Base-by-base conservation (phyloP, 2,888 invertebrate genomes). In the Eupithecia dodoneata region DNA sequence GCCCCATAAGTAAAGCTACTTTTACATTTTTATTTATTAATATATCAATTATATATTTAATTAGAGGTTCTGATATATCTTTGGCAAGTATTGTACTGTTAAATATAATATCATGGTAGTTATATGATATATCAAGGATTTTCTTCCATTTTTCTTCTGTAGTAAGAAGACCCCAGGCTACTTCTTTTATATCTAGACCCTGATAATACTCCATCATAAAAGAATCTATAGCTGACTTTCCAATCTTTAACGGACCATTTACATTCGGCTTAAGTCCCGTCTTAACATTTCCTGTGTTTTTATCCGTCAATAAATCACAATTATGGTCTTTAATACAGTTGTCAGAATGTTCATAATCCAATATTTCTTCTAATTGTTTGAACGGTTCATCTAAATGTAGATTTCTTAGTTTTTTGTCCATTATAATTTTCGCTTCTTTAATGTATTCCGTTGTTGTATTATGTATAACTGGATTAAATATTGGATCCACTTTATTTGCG, bases 191-290 rank as follows among this genome's bases (percentile, higher is more conserved):
- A 0, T 89, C 80, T n/a, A 93, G 88, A 0, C 93, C 94, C 84
- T 93, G 88, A 81, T 93, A 94, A 78, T 92, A 91, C 71, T 92
- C 89, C 94, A 94, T 94, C 6, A 92, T 82, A 80, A 95, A 94
- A 0, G 93, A 90, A 83, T 95, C 94, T 0, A 92, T 85, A 0
- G 87, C 93, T 0, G 90, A 90, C 74, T 94, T 94, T 6, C 90
- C 86, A 5, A 93, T 87, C 83, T 93, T 93, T n/a, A 95, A 82
- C 0, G 94, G 94, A 0, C 94, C 94, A 15, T 81, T 82, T 4
- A 94, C 59, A 75, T 87, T 86, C 0, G 94, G 93, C 81, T 93
- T 93, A 0, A 82, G 80, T 0, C 91, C 92, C 9, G 83, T 76
- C 15, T 77, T 81, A 2, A 92, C 84, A 59, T 81, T 83, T 0